phyloP scores from a whole-genome alignment of 2,113 vertebrate species.

The human region DNA sequence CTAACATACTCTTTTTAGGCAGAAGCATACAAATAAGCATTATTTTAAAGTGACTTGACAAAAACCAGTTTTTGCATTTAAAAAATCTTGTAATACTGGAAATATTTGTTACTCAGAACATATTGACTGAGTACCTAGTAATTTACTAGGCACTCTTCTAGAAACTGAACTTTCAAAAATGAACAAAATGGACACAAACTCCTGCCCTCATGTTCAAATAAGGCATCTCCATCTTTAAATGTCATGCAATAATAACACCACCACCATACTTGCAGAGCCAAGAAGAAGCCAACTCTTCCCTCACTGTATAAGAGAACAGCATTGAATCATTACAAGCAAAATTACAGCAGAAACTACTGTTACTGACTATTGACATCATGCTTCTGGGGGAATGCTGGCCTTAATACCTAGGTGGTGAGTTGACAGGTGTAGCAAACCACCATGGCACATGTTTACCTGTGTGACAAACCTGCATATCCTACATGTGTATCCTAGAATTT shows the following conservation, averaged over 20 bases:
- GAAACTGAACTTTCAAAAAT: conserved; percentile 36
- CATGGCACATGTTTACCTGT: no score
- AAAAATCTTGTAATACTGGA: neutral
- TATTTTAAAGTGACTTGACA: neutral
- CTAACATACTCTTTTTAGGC: neutral
- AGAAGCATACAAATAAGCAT: neutral
- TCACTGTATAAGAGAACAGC: neutral
- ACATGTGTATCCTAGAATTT: no score
- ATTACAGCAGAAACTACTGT: neutral
- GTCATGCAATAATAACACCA: neutral
- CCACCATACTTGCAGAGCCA: neutral
- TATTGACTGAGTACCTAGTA: neutral
- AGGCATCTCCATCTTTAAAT: neutral
- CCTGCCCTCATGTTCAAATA: neutral
- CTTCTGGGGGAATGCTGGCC: neutral
- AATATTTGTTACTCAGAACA: neutral
- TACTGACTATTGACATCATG: neutral
- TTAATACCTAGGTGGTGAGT: no score
- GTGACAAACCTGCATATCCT: no score
- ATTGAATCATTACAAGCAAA: neutral
- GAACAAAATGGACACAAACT: neutral
- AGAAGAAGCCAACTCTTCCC: neutral
- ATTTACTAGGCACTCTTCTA: neutral
- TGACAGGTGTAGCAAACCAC: no score
- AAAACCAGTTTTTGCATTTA: neutral